Base-by-base conservation (phyloP, 2,113 vertebrate species). In the Hiodon alosoides region DNA sequence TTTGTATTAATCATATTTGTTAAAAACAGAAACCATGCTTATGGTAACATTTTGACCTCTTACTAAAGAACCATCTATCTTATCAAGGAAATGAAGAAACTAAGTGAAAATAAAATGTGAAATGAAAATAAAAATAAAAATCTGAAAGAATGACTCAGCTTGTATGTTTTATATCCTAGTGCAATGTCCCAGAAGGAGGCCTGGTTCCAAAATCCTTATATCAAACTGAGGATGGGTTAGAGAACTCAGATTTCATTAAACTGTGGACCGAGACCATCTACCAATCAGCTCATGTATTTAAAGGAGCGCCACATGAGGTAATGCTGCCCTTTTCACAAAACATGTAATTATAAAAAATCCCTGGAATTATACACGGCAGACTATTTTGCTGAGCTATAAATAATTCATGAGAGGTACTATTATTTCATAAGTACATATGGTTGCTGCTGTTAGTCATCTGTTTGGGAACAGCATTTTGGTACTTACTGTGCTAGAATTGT, bases 211-310 rank as follows among this genome's bases (percentile, higher is more conserved):
- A 93, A 79, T 85, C 91, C 0, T 85, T 93, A 1, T 94, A 94
- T 58, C 89, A 93, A 55, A 90, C 65, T 0, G 93, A 92, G 16
- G 92, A 92, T 6, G 90, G 91, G 9, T 11, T 87, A 0, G 92
- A 92, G 76, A 87, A 82, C 0, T 77, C 87, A 0, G 92, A 93
- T 72, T 90, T 92, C 79, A 90, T 93, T 80, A 85, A 82, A 3
- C 79, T 92, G 7, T 94, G 93, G 92, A 90, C 91, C 3, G 93
- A 94, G 77, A 91, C 92, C 9, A 90, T 92, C 76, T 94, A 94
- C 69, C 91, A 93, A 61, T 89, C 92, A 0, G 91, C 92, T 0
- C 91, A 81, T 2, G 82, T 94, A 66, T 85, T 90, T 80, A 90
- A 1, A 3, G 92, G 92, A 67, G 89, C 87, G 13, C 92, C 93